Evolutionary conservation across 2,113 vertebrate species (phyloP).

Genomic region (Mustela nigripes): DNA sequence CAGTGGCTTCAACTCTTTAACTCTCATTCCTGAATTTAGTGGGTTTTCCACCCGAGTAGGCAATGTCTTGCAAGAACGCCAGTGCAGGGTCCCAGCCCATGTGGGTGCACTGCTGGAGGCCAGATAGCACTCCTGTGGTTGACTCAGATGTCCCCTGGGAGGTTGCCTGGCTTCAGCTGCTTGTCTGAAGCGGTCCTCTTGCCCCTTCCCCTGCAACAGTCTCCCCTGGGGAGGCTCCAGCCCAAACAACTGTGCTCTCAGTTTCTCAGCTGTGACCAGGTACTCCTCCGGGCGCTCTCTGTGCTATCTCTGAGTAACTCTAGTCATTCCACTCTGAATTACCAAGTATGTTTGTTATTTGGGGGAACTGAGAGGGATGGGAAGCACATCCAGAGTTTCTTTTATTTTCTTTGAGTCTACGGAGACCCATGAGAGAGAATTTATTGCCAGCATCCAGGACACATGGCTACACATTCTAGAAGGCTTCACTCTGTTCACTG

Average conservation of each 20-base stretch:
- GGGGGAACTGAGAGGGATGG: no score
- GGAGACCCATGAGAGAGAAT: not conserved
- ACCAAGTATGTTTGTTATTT: not conserved
- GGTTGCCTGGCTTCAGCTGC: not conserved
- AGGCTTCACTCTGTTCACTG: not conserved
- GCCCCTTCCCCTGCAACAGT: fast-evolving
- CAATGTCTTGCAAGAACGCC: not conserved
- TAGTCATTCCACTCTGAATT: not conserved
- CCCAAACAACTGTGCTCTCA: not conserved
- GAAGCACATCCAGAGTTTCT: not conserved
- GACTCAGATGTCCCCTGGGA: not conserved
- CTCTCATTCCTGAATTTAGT: not conserved
- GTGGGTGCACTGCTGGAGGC: no score
- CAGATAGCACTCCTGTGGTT: not conserved
- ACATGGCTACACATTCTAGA: not conserved
- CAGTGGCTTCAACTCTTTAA: not conserved
- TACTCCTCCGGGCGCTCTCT: not conserved
- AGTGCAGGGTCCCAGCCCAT: not conserved
- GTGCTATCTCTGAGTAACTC: not conserved
- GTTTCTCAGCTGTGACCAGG: not conserved
- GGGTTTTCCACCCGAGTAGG: not conserved
- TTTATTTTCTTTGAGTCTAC: not conserved
- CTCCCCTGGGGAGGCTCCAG: fast-evolving
- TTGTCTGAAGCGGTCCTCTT: not conserved
- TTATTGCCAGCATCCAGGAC: not conserved